Evolutionary conservation across 2,113 vertebrate genomes (phyloP), one percentile per base, ranked within the genome.

Genomic region (Vulpes lagopus): DNA sequence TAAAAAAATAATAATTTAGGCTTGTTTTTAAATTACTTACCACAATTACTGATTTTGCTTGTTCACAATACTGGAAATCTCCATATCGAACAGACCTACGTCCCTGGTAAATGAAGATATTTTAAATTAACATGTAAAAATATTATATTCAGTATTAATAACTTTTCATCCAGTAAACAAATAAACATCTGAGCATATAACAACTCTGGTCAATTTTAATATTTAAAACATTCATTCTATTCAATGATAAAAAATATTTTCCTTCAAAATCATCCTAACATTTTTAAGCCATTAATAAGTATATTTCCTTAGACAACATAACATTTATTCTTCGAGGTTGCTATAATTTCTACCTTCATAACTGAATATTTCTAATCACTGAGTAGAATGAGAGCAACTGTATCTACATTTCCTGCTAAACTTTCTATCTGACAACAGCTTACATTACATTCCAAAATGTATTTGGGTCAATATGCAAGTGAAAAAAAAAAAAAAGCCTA

Each of bases 31-130:
- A 57, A 94, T 73, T 81, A 99, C 99, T 99, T 98, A 99, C 99
- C 99, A 99, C 99, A 74, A 99, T 99, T 10, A 99, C 98, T 55
- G 99, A 99, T 98, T 99, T 99, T 96, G 99, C 99, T 98, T 99
- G 99, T 35, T 99, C 99, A 81, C 99, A 99, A 98, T 99, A 99
- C 90, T 99, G 99, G 69, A 99, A 99, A 88, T 99, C 99, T 96
- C 99, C 99, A 0, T 99, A 99, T 12, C 99, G 99, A 93, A 99
- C 99, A 0, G 99, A 99, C 96, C 99, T 99, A 95, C 99, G 99
- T 5, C 99, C 99, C 99, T 99, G 55, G 43, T 60, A 87, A 97
- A 97, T 93, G 94, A 94, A 96, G 32, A 71, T 27, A 95, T 38
- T 82, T 83, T 87, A 76, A 78, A 87, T 89, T 88, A 93, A 65